A percentile compares a stretch with the other conserved stretches of the same genome.
phyloP scores from a whole-genome alignment of 2,797 vertebrate species.

The Eleutherodactylus coqui region DNA sequence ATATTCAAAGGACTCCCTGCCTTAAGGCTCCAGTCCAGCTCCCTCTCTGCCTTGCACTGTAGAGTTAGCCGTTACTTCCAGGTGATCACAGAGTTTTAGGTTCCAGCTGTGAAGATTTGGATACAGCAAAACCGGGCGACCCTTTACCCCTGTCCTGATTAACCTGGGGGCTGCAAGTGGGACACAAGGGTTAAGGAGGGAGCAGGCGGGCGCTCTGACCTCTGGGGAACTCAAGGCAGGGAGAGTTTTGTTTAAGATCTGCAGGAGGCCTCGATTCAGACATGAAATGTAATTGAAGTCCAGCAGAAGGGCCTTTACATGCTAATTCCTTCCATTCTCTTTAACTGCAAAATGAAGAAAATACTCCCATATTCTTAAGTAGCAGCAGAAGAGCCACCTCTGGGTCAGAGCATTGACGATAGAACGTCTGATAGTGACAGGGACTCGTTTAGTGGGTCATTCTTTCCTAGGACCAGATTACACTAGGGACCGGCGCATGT shows the following conservation, averaged over 20 bases:
- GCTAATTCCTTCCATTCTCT: slow-evolving; percentile 31
- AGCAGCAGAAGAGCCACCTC: not conserved
- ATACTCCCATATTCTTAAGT: slow-evolving; percentile 24
- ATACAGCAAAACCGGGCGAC: slow-evolving; percentile 24
- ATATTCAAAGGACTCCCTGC: slow-evolving; percentile 54
- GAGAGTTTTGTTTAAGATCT: slow-evolving; percentile 50
- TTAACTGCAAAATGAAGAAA: slow-evolving; percentile 19
- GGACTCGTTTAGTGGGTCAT: slow-evolving; percentile 18
- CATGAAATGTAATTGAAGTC: slow-evolving; percentile 50
- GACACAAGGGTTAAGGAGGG: slow-evolving; percentile 62
- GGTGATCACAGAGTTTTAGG: slow-evolving; percentile 60
- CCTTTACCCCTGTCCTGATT: slow-evolving; percentile 62
- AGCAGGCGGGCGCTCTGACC: slow-evolving; percentile 48
- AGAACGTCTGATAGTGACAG: slow-evolving; percentile 1
- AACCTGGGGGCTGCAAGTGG: slow-evolving; percentile 51
- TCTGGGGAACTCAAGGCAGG: slow-evolving; percentile 32
- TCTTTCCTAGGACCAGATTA: not conserved
- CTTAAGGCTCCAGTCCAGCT: slow-evolving; percentile 40
- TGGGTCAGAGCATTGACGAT: not conserved
- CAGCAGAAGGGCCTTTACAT: slow-evolving; percentile 44
- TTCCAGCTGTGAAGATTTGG: slow-evolving; percentile 60
- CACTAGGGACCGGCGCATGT: not conserved
- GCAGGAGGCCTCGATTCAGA: slow-evolving; percentile 39
- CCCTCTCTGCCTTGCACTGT: slow-evolving; percentile 27
- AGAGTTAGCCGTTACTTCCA: slow-evolving; percentile 52